Evolutionary conservation across 2,797 vertebrate species (phyloP).

Genomic region (Serranus cabrilla): DNA sequence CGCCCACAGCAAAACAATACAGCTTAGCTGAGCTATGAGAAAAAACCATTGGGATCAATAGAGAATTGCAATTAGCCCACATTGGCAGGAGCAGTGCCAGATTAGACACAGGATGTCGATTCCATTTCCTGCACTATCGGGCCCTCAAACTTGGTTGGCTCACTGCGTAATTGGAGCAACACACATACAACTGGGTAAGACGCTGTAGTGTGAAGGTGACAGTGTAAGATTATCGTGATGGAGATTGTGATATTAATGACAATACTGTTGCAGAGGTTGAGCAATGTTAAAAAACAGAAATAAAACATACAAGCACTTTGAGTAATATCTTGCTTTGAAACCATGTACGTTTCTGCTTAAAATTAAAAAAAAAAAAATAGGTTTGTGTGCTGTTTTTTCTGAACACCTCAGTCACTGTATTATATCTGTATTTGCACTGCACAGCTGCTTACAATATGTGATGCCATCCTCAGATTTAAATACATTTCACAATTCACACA

Average conservation of each 20-base stretch:
- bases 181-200: conserved; percentile 48
- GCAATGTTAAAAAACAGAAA: neutral
- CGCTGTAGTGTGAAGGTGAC: conserved; percentile 44
- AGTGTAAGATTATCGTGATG: conserved; percentile 12
- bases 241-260: conserved; percentile 14
- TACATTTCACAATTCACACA: neutral
- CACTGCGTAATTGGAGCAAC: conserved; percentile 76
- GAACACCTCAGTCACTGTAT: no score
- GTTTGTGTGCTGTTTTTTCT: neutral
- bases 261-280: conserved; percentile 1
- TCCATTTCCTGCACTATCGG: conserved; percentile 86
- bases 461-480: conserved; percentile 14
- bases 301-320: neutral
- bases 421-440: no score
- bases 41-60: conserved; percentile 83
- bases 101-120: conserved; percentile 87
- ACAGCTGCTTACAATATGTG: no score
- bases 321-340: neutral
- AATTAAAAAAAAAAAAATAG: no score
- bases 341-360: neutral
- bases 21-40: conserved; percentile 79
- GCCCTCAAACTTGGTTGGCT: conserved; percentile 76
- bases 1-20: conserved; percentile 80
- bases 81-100: conserved; percentile 84
- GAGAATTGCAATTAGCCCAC: conserved; percentile 87